phyloP scores from a whole-genome alignment of 1,140 invertebrate genomes.

The Dinothrombium tinctorium region DNA sequence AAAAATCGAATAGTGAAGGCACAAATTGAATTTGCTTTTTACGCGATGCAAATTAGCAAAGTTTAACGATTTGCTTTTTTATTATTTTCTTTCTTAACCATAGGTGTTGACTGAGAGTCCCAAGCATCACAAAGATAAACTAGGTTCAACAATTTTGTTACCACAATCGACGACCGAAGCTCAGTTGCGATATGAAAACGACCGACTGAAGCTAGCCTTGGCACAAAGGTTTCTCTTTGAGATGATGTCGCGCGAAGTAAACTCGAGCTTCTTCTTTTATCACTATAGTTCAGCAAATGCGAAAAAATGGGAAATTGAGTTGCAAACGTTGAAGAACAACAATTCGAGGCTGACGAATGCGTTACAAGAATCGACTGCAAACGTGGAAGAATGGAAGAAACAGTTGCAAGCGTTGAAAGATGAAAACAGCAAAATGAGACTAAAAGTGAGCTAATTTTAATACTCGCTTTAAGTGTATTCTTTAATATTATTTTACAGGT shows the following conservation, averaged over 20 bases:
- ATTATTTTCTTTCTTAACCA: constrained; percentile 10
- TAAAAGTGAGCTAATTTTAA: constrained; percentile 25
- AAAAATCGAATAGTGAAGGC: no score
- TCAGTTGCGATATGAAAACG: constrained; percentile 90
- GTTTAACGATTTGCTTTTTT: neutral
- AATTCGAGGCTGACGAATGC: constrained; percentile 80
- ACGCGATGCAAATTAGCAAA: no score
- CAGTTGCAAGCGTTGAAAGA: constrained; percentile 87
- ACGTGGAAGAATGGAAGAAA: constrained; percentile 94
- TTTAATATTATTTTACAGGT: constrained; percentile 7
- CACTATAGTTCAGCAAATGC: constrained; percentile 67
- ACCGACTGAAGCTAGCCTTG: constrained; percentile 73
- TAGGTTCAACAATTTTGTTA: constrained; percentile 6
- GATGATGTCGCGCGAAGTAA: neutral
- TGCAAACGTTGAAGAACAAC: constrained; percentile 84
- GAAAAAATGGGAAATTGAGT: constrained; percentile 93
- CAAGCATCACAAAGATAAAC: constrained; percentile 28
- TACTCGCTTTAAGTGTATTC: no score
- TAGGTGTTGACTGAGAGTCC: constrained; percentile 29
- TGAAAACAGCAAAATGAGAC: constrained; percentile 70
- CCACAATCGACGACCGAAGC: constrained; percentile 36
- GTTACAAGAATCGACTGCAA: constrained; percentile 84
- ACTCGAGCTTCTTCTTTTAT: neutral
- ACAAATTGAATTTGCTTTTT: no score
- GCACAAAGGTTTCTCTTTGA: constrained; percentile 52